Percentiles rank a stretch among this genome's conserved stretches.
phyloP scores from a whole-genome alignment of 1,140 invertebrate species.

The Phocides pigmalion region DNA sequence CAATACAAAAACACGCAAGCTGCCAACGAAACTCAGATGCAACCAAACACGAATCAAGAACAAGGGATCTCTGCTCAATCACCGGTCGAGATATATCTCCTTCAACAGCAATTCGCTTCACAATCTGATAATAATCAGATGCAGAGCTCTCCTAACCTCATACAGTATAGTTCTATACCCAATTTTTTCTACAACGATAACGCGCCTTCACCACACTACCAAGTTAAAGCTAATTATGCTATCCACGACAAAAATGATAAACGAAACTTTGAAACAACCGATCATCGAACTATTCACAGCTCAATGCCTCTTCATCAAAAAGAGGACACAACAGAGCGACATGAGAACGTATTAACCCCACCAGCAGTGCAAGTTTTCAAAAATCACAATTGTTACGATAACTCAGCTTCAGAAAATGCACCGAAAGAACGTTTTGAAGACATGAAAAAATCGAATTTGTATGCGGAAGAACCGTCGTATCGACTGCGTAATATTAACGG shows the following conservation, averaged over 20 bases:
- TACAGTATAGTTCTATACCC: constrained; percentile 39
- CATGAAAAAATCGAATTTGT: constrained; percentile 45
- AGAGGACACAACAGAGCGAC: constrained; percentile 9
- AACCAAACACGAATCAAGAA: constrained; percentile 13
- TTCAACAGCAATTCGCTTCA: constrained; percentile 57
- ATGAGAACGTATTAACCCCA: constrained; percentile 18
- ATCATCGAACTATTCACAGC: constrained; percentile 5
- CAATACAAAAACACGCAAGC: constrained; percentile 32
- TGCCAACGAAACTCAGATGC: constrained; percentile 13
- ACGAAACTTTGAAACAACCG: background rate
- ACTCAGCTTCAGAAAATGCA: constrained; percentile 23
- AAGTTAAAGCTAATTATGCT: constrained; percentile 9
- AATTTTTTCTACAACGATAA: constrained; percentile 40
- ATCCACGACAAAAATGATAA: constrained; percentile 6
- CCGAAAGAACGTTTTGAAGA: constrained; percentile 39
- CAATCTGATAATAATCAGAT: constrained; percentile 29
- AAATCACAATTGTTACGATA: constrained; percentile 60
- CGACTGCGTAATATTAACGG: constrained; percentile 52
- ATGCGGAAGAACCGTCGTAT: constrained; percentile 43
- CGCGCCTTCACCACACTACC: constrained; percentile 11
- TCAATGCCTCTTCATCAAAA: constrained; percentile 15
- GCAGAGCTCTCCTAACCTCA: constrained; percentile 17
- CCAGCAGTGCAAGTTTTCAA: constrained; percentile 69
- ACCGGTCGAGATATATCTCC: constrained; percentile 57
- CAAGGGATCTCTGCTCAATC: constrained; percentile 36